Percentiles rank a stretch among this genome's conserved stretches.
Evolutionary conservation across 1,140 invertebrate species (phyloP).

Genomic region (Drosophila triauraria): DNA sequence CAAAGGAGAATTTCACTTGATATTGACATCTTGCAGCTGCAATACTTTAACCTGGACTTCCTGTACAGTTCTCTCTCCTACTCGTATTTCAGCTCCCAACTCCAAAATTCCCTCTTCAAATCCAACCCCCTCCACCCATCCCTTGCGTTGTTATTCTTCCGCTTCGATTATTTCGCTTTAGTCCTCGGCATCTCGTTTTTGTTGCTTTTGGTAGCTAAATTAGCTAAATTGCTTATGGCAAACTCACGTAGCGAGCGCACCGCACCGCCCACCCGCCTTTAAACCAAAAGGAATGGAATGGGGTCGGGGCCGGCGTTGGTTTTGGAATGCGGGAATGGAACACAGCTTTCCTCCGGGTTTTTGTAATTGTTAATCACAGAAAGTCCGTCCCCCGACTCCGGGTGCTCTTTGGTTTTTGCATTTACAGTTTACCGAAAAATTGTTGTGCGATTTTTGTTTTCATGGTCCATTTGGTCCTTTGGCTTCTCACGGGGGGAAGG

Average conservation of each 20-base stretch:
- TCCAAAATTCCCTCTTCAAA: background rate
- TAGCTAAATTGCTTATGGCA: constrained; percentile 82
- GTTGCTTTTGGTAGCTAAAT: constrained; percentile 58
- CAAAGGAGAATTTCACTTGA: background rate
- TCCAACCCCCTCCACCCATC: background rate
- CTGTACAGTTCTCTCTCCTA: too few species aligned
- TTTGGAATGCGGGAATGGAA: background rate
- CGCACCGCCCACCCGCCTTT: background rate
- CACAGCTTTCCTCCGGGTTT: constrained; percentile 40
- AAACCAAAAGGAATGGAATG: background rate
- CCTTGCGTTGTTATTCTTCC: constrained; percentile 58
- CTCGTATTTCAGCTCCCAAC: background rate
- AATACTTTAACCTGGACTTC: background rate
- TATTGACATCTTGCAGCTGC: background rate
- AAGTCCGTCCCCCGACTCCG: constrained; percentile 9
- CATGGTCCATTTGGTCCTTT: constrained; percentile 39
- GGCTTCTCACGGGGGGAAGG: background rate
- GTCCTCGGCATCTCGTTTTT: constrained; percentile 52
- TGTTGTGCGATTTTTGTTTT: constrained; percentile 54
- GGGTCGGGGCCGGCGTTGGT: too few species aligned
- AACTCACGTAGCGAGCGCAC: constrained; percentile 68
- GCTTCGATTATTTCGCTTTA: constrained; percentile 73
- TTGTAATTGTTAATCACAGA: constrained; percentile 81
- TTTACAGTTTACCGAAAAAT: constrained; percentile 23
- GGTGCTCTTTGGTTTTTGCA: constrained; percentile 14